phyloP scores from a whole-genome alignment of 2,888 invertebrate genomes.

The Chironomus riparius region DNA sequence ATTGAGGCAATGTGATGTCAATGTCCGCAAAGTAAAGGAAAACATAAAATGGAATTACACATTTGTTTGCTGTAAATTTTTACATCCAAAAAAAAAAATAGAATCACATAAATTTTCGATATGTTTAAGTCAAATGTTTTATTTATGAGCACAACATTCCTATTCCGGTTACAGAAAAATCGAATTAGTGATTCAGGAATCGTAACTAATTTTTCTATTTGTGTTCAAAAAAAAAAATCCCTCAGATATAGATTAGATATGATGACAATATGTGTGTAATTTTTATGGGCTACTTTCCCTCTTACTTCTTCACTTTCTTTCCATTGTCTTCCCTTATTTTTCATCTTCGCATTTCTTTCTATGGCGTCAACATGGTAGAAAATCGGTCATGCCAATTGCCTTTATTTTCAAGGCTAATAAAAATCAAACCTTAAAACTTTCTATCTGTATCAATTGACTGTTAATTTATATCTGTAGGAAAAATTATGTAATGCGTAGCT shows the following conservation, averaged over 20 bases:
- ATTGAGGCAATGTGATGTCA: not conserved
- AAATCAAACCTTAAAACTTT: not conserved
- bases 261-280: conserved; percentile 3
- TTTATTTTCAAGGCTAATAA: conserved; percentile 9
- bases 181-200: conserved; percentile 15
- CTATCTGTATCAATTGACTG: no score
- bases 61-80: not conserved
- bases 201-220: conserved; percentile 7
- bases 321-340: not conserved
- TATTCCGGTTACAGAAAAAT: not conserved
- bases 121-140: not conserved
- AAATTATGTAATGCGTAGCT: no score
- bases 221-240: conserved; percentile 4
- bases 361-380: not conserved
- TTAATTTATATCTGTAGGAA: no score
- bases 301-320: not conserved
- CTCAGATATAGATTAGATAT: conserved; percentile 3
- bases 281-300: conserved; percentile 14
- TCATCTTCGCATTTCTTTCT: not conserved
- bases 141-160: not conserved
- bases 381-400: conserved; percentile 14
- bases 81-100: not conserved
- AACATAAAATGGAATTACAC: not conserved
- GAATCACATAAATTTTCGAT: not conserved
- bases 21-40: not conserved